phyloP scores from a whole-genome alignment of 2,888 invertebrate species.

The Plusia festucae region DNA sequence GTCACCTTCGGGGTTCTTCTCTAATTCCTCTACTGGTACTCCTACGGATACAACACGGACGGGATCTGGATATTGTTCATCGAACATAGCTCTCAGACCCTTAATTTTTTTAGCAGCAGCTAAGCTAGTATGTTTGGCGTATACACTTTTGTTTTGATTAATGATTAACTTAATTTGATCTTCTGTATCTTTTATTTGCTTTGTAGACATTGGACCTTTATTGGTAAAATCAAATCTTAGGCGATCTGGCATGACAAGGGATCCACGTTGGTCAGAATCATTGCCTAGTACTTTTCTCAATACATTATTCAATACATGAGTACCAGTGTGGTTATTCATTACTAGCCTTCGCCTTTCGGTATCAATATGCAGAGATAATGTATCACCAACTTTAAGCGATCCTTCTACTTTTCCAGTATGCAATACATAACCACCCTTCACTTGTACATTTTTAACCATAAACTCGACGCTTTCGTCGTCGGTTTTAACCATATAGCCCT shows the following conservation, averaged over 20 bases:
- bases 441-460: constrained; percentile 97
- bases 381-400: constrained; percentile 95
- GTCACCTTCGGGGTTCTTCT: constrained; percentile 94
- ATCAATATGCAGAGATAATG: constrained; percentile 94
- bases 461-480: constrained; percentile 97
- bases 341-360: constrained; percentile 94
- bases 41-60: constrained; percentile 98
- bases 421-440: constrained; percentile 98
- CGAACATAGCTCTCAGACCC: constrained; percentile 99
- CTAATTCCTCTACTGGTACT: constrained; percentile 96
- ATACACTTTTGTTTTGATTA: constrained; percentile 93
- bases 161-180: constrained; percentile 94
- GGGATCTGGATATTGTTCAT: constrained; percentile 99
- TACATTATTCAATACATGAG: constrained; percentile 98
- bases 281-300: constrained; percentile 96
- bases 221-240: constrained; percentile 99
- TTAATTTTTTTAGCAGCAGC: constrained; percentile 96
- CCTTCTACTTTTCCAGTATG: constrained; percentile 98
- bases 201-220: constrained; percentile 96
- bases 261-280: constrained; percentile 98
- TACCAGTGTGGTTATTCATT: constrained; percentile 99
- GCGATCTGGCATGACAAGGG: constrained; percentile 98
- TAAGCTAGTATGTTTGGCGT: constrained; percentile 95
- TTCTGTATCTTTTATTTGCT: constrained; percentile 97
- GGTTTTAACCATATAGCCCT: constrained; percentile 96